phyloP scores from a whole-genome alignment of 2,113 vertebrate species.

The Chauna torquata region DNA sequence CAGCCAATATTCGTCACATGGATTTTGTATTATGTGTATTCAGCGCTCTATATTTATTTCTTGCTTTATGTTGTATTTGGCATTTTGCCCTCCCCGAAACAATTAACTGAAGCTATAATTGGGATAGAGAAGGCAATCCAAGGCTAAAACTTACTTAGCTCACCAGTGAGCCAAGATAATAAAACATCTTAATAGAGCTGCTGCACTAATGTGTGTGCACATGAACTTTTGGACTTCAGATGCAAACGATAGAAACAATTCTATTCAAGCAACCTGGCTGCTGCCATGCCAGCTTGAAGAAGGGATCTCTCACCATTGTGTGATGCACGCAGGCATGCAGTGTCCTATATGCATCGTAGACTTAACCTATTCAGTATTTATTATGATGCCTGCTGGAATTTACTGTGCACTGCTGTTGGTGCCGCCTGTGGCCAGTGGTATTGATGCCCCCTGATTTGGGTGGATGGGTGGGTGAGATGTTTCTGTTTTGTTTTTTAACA shows the following conservation, averaged over 20 bases:
- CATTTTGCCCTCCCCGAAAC: constrained; percentile 51
- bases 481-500: background rate
- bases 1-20: background rate
- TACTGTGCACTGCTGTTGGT: background rate
- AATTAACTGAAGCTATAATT: constrained; percentile 53
- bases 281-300: background rate
- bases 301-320: background rate
- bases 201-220: background rate
- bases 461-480: background rate
- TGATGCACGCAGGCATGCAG: background rate
- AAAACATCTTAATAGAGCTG: constrained; percentile 45
- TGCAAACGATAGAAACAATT: constrained; percentile 20
- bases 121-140: constrained; percentile 36
- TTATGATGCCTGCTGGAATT: background rate
- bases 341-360: background rate
- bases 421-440: background rate
- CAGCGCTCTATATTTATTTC: constrained; percentile 14
- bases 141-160: constrained; percentile 41
- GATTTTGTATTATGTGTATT: background rate
- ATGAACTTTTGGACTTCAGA: constrained; percentile 1
- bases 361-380: background rate
- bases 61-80: constrained; percentile 54
- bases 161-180: constrained; percentile 16
- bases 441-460: rapidly evolving
- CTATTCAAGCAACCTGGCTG: background rate